Evolutionary conservation across 2,797 vertebrate genomes (phyloP), one percentile per base, ranked within the genome.

Genomic region (Heliangelus exortis): DNA sequence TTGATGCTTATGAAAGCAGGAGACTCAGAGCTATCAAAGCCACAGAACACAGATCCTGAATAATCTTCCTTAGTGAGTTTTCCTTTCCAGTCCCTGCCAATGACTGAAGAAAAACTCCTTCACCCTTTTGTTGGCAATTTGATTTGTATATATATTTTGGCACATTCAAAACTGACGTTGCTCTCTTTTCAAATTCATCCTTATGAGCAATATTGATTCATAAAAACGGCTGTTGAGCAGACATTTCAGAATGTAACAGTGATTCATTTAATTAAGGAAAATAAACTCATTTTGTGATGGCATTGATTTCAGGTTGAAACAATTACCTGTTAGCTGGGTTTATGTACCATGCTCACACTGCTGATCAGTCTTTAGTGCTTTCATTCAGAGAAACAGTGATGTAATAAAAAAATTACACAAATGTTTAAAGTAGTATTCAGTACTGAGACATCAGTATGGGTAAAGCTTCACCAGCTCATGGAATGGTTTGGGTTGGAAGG

Each of bases 181-280:
- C 12, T 75, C 17, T 76, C 26, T 75, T 80, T 73, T 65, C 11
- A 12, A 20, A 29, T 65, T 76, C 15, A 31, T 76, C 77, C 33
- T 36, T 48, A 47, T 45, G 7, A 74, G 17, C 26, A 58, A 39
- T 77, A 69, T 45, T 71, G 47, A 48, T 74, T 84, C 51, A 54
- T 41, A 57, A 57, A 26, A 39, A 72, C 10, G 9, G 6, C 17
- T 72, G n/a, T n/a, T 66, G 31, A 80, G 69, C 48, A 72, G 31
- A 21, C 21, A 69, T 77, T 77, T 75, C 51, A 84, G 61, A 87
- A 48, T n/a, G 10, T 50, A 74, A 72, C 26, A 65, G 15, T 36
- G n/a, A 89, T 65, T 80, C 16, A 89, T 87, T 89, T 84, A 86
- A 61, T 63, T 73, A 89, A 58, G n/a, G 28, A 71, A 92, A 89